Conservation (phyloP, 2,797 vertebrate genomes). For the Synaphobranchus kaupii region DNA sequence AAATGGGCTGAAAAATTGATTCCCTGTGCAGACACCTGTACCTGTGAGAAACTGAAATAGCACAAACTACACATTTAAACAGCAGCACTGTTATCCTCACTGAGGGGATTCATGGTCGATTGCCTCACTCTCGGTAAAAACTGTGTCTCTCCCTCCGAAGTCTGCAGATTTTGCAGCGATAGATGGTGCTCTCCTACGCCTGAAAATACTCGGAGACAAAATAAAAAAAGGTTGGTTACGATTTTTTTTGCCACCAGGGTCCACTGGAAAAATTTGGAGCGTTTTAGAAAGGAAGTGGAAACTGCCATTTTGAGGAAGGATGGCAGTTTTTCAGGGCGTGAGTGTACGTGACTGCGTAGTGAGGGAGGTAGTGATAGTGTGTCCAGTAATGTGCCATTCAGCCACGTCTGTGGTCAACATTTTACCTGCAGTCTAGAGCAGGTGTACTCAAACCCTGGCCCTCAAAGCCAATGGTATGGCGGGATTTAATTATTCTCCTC, state of each 20-base stretch:
- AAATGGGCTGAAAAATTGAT: not conserved
- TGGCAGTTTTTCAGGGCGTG: too few relatives aligned
- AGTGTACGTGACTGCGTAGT: too few relatives aligned
- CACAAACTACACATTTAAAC: not conserved
- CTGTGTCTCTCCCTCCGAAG: not conserved
- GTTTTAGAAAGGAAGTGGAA: not conserved
- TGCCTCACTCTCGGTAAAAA: not conserved
- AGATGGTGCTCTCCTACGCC: not conserved
- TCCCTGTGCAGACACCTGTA: not conserved
- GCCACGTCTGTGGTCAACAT: too few relatives aligned
- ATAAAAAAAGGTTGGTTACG: not conserved
- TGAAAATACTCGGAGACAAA: not conserved
- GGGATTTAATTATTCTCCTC: too few relatives aligned
- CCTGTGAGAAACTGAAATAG: not conserved
- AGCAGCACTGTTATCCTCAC: not conserved
- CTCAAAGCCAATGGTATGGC: too few relatives aligned
- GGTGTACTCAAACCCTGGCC: too few relatives aligned
- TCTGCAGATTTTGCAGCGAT: not conserved
- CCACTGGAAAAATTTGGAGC: not conserved
- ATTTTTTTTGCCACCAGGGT: not conserved
- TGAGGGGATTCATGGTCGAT: not conserved
- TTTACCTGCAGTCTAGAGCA: too few relatives aligned
- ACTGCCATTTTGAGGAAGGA: too few relatives aligned
- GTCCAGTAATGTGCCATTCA: too few relatives aligned
- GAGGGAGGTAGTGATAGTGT: too few relatives aligned